Evolutionary conservation across 1,140 invertebrate genomes (phyloP), one percentile per base, ranked within the genome.

Genomic region (Magallana gigas): DNA sequence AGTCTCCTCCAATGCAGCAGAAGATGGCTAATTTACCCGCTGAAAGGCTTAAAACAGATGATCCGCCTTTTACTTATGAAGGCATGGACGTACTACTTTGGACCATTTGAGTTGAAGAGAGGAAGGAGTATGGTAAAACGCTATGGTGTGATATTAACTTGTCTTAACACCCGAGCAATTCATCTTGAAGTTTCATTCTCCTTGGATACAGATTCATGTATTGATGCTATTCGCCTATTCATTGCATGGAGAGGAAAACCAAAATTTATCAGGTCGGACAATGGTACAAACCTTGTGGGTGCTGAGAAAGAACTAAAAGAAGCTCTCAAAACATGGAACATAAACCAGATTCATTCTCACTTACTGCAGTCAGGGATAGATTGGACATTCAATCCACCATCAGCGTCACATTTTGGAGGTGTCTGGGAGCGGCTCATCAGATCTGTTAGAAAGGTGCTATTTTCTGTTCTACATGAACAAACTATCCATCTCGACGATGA

Each of bases 351-450:
- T 36, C 60, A 86, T 1, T 8, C 56, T 5, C 29, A 60, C 57
- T 62, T 92, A 57, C 76, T 56, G 18, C 59, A 87, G 29, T 82
- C 86, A 11, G 58, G 87, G 8, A 94, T 93, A n/a, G 82, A 92
- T 59, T 95, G 94, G 95, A 89, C 94, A 87, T 95, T 95, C 85
- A 95, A 93, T 71, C 93, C 94, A 23, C 92, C 94, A 14, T 82
- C 89, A 71, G 91, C 91, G 16, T 92, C 93, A 6, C 93, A 95
- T 85, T 93, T 94, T 60, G 95, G 95, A 81, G 94, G 94, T 4
- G 89, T 92, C 56, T 95, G 89, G 94, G 91, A 95, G 81, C 88
- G 88, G 84, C 91, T 90, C 64, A 93, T 93, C 8, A 92, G 93
- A 88, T 90, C 48, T 81, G 91, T 62, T 90, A 94, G 95, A 80